Percentiles rank a stretch among this genome's conserved stretches.
These are phyloP conservation scores for Melanostoma mellinum DNA, from an alignment of 2,888 invertebrate species.

Conservation along the genomic window DNA sequence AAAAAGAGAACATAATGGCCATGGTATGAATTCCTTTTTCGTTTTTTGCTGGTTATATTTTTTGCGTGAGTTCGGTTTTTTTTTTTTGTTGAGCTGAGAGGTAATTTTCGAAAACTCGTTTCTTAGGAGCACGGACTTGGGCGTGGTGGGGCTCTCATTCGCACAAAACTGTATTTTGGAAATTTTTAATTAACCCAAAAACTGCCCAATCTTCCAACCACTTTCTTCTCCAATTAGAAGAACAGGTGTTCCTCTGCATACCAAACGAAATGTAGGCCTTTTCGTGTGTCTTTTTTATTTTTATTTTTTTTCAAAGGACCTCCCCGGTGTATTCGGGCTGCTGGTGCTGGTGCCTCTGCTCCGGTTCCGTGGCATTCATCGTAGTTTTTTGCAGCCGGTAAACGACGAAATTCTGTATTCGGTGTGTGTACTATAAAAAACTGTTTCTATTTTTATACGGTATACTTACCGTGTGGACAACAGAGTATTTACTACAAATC, in stretches of 20 bases:
- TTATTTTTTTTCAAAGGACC: slow-evolving; percentile 24
- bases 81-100: slow-evolving; percentile 45
- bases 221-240: slow-evolving; percentile 39
- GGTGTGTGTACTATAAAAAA: slow-evolving; percentile 45
- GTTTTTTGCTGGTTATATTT: slow-evolving; percentile 9
- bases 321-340: slow-evolving; percentile 9
- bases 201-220: neutral
- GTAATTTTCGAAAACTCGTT: slow-evolving; percentile 69
- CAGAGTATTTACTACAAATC: slow-evolving; percentile 27
- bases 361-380: slow-evolving; percentile 36
- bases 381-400: slow-evolving; percentile 52
- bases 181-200: slow-evolving; percentile 27
- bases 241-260: slow-evolving; percentile 60
- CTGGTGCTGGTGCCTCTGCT: neutral
- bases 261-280: slow-evolving; percentile 18
- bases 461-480: slow-evolving; percentile 1
- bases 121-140: slow-evolving; percentile 60
- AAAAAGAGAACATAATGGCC: slow-evolving; percentile 57
- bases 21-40: slow-evolving; percentile 56
- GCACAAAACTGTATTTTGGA: slow-evolving; percentile 17
- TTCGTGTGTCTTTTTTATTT: slow-evolving; percentile 17
- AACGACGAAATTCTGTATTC: slow-evolving; percentile 35
- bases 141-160: slow-evolving; percentile 68
- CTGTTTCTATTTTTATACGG: slow-evolving; percentile 22
- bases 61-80: slow-evolving; percentile 39